phyloP scores from a whole-genome alignment of 2,797 vertebrate species.

The Tamandua tetradactyla region DNA sequence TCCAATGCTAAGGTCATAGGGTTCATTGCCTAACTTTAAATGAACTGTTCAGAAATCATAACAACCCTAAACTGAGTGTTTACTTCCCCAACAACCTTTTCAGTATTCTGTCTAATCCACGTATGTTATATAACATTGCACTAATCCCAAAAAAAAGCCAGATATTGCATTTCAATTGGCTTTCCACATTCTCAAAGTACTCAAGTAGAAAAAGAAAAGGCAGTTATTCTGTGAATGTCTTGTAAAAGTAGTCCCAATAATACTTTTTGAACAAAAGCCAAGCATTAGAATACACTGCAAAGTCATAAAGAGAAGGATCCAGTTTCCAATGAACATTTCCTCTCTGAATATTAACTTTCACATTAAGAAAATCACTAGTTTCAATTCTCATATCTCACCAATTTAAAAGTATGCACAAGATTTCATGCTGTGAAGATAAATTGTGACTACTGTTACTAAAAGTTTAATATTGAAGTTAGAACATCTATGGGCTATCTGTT shows the following conservation, averaged over 20 bases:
- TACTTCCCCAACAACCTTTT: not conserved
- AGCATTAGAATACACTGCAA: not conserved
- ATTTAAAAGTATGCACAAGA: not conserved
- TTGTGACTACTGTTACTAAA: not conserved
- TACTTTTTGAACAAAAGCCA: constrained; percentile 3
- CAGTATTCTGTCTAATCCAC: not conserved
- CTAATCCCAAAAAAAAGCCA: not conserved
- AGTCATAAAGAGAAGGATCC: not conserved
- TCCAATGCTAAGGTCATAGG: not conserved
- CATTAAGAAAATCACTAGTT: not conserved
- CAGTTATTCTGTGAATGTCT: not conserved
- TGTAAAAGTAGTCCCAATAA: not conserved
- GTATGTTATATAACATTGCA: not conserved
- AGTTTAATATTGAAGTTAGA: not conserved
- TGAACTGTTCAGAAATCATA: not conserved
- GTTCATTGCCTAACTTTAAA: not conserved
- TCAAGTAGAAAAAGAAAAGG: not conserved
- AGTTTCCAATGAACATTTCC: not conserved
- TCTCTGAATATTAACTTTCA: not conserved
- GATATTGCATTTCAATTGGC: not conserved
- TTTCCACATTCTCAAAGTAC: not conserved
- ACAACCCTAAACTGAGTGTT: not conserved
- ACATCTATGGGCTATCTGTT: not conserved
- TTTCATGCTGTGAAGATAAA: not conserved
- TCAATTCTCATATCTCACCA: not conserved